Evolutionary conservation across 2,797 vertebrate species (phyloP), one percentile per base, ranked within the genome.

Genomic region (Lepus townsendii): DNA sequence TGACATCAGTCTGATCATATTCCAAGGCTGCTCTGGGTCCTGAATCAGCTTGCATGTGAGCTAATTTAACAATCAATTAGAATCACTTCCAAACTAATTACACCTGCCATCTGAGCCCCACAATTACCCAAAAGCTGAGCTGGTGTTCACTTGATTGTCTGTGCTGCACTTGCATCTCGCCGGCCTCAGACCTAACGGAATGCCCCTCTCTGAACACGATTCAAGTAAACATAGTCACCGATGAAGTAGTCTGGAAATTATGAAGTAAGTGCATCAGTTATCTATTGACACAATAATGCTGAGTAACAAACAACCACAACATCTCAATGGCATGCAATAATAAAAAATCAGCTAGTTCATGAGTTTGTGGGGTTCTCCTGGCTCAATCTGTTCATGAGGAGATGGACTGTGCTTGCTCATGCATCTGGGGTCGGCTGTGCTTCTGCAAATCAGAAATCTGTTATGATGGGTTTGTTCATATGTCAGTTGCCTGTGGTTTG

Each of bases 11-110:
- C 32, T 94, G 63, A 83, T 8, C 8, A 2, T 20, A 86, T 83
- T 87, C 38, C 62, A 89, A 82, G 26, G 14, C 22, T 85, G 4
- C 22, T 24, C 16, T 77, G 63, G 26, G 62, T 79, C 38, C n/a
- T 86, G 52, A 65, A 38, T 85, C 26, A 91, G 7, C 35, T 88
- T 97, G 32, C 66, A 32, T 91, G 60, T 71, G 24, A 88, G 84
- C 47, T 86, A 84, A 77, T 68, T 9, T 77, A 78, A 94, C 79
- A 86, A 86, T 63, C 32, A 85, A 84, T 94, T 79, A 83, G 73
- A 92, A 17, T 14, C 11, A 77, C 68, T 83, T 86, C 65, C 68
- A 42, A 92, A 79, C 30, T 88, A 69, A 91, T 83, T 91, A 52
- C 1, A 72, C 12, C 73, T 91, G 68, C 63, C 80, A 91, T 54